Evolutionary conservation across 1,140 invertebrate species (phyloP).

Genomic region (Tetramorium simillimum): DNA sequence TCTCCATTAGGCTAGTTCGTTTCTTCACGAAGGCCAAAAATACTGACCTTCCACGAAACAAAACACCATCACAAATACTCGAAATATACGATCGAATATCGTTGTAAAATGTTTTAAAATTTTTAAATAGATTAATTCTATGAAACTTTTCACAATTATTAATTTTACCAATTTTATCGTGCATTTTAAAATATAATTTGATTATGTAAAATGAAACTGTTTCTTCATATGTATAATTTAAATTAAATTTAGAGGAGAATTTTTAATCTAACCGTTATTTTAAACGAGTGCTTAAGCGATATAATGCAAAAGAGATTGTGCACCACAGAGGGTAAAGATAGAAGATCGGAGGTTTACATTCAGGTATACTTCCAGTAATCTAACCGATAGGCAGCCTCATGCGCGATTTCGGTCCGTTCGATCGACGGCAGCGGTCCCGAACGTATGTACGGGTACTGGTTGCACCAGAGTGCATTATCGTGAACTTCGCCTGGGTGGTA

Average conservation of each 20-base stretch:
- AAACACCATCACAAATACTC: neutral
- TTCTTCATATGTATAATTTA: too few relatives aligned
- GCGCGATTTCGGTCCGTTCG: constrained; percentile 24
- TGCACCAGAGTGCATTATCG: constrained; percentile 65
- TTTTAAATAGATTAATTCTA: neutral
- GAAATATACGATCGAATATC: neutral
- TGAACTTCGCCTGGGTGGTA: constrained; percentile 66
- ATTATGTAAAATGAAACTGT: neutral
- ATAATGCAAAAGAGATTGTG: neutral
- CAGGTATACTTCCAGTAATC: constrained; percentile 16
- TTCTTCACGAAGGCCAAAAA: constrained; percentile 12
- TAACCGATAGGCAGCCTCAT: constrained; percentile 19
- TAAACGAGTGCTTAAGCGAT: neutral
- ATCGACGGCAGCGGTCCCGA: neutral
- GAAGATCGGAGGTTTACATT: constrained; percentile 4
- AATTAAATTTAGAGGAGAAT: neutral
- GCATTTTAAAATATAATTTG: neutral
- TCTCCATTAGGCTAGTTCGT: constrained; percentile 7
- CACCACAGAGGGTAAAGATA: neutral
- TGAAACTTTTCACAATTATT: neutral
- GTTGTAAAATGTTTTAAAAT: neutral
- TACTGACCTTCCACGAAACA: neutral
- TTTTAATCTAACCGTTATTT: neutral
- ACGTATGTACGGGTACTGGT: constrained; percentile 7
- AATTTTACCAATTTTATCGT: neutral